Base-by-base conservation (phyloP, 2,113 vertebrate genomes). In the Loxodonta africana region DNA sequence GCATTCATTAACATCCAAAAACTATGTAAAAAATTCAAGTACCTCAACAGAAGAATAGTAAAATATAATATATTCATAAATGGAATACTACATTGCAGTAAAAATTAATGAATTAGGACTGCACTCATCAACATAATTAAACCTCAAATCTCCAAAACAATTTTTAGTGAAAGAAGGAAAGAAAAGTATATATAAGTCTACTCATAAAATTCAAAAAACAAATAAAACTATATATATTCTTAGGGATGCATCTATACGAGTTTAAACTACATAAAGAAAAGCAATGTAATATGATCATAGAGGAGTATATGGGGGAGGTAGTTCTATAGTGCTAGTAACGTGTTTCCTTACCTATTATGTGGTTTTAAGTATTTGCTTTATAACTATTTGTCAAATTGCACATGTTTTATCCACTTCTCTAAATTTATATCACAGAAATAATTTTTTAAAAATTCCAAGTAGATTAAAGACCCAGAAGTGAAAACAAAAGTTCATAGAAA, bases 391-490 rank as follows among this genome's bases (percentile, higher is more conserved):
- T 82, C 88, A 88, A 69, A 51, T 1, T 48, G 48, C 76, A 11
- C 41, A 81, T 41, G 53, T 86, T 82, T 33, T 51, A 90, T n/a
- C 85, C 33, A 77, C 18, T 86, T 65, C 37, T 26, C 60, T 90
- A 69, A 77, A 94, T 93, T 90, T 84, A 80, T 80, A 67, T 94
- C 82, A 90, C 2, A 21, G 51, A 84, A 93, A 93, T 23, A 86
- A n/a, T 85, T 86, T 60, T 81, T 37, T 37, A 37, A 37, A 37
- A 85, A 7, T 81, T 74, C 28, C 23, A 74, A 14, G 78, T 51
- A 85, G 37, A 69, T 78, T 77, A 88, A 88, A 93, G 20, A 71
- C 9, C 37, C 41, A 69, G 44, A 17, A 83, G 21, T 84, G 57
- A 77, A 94, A 94, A 41, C 37, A 94, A 74, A 94, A 77, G n/a